These are phyloP conservation scores for Pocota personata DNA, from an alignment of 2,888 invertebrate genomes.

Conservation along the genomic window DNA sequence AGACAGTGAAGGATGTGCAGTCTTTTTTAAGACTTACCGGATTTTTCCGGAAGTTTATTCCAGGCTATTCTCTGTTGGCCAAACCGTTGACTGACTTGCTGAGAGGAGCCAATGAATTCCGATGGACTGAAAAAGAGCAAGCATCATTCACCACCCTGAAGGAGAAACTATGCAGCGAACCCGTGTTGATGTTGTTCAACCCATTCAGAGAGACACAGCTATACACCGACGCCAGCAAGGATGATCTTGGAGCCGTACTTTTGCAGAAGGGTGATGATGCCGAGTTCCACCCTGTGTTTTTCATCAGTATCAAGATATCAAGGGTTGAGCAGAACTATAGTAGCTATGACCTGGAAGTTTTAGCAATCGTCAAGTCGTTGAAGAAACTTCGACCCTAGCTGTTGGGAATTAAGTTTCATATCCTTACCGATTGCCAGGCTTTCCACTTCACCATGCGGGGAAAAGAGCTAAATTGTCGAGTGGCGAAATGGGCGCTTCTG, in stretches of 20 bases:
- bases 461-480: not conserved
- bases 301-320: not conserved
- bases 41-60: slow-evolving; percentile 74
- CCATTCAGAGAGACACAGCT: slow-evolving; percentile 62
- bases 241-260: not conserved
- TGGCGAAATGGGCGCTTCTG: not conserved
- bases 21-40: slow-evolving; percentile 75
- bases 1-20: slow-evolving; percentile 71
- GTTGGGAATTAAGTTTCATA: slow-evolving; percentile 59
- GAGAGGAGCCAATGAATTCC: not conserved
- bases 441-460: not conserved
- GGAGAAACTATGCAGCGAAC: slow-evolving; percentile 55
- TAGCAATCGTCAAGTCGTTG: no score
- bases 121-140: slow-evolving; percentile 1
- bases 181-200: slow-evolving; percentile 66
- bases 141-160: not conserved
- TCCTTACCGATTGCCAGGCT: not conserved
- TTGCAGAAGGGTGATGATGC: slow-evolving; percentile 5
- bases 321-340: not conserved
- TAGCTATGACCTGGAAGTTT: not conserved
- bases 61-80: not conserved
- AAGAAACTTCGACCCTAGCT: no score
- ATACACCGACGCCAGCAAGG: slow-evolving; percentile 70
- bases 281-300: not conserved
- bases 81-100: not conserved